These are phyloP conservation scores for Vandiemenella viatica DNA, from an alignment of 2,888 invertebrate species.

Conservation along the genomic window DNA sequence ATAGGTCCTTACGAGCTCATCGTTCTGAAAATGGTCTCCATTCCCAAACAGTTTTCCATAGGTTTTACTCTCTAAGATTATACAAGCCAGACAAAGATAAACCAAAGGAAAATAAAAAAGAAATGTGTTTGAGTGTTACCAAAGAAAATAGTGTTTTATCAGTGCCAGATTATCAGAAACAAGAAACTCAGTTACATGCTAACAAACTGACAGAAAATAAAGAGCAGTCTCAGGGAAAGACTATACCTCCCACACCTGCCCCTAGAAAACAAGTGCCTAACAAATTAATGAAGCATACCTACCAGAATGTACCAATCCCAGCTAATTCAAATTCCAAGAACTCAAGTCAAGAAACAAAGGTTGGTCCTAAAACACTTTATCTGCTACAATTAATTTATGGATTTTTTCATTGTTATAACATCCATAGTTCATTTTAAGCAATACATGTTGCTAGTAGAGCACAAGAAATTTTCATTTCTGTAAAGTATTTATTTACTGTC, in stretches of 20 bases:
- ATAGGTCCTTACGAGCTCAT: constrained; percentile 13
- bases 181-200: neutral
- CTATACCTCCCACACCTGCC: constrained; percentile 20
- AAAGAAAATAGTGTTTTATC: neutral
- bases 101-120: neutral
- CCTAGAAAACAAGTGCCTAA: constrained; percentile 19
- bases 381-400: too few species aligned
- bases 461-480: too few species aligned
- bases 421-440: too few species aligned
- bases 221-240: neutral
- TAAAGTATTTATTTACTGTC: too few species aligned
- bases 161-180: neutral
- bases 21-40: neutral
- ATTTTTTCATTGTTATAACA: too few species aligned
- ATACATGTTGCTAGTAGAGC: too few species aligned
- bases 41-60: constrained; percentile 16
- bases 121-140: neutral
- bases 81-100: constrained; percentile 13
- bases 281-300: constrained; percentile 27
- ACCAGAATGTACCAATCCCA: constrained; percentile 37
- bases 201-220: constrained; percentile 1
- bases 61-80: constrained; percentile 21
- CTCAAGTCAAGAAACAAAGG: constrained; percentile 6
- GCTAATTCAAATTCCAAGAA: constrained; percentile 22
- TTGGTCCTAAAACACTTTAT: constrained; percentile 6